These are phyloP conservation scores for Fissipunctia ypsillon DNA, from an alignment of 2,888 invertebrate species.

Conservation along the genomic window DNA sequence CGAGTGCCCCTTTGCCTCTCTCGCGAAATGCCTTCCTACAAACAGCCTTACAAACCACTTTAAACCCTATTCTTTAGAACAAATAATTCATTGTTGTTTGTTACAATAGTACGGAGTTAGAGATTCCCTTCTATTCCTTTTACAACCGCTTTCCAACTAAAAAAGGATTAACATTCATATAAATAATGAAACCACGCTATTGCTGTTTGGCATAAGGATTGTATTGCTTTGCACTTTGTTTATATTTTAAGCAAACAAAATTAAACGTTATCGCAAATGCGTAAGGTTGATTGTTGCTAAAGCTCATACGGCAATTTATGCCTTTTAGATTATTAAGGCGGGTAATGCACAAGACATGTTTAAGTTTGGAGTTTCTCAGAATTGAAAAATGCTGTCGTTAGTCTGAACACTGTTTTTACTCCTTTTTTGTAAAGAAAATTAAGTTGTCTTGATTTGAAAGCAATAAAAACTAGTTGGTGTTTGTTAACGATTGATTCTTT, in stretches of 20 bases:
- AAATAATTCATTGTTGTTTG: slow-evolving; percentile 59
- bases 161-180: slow-evolving; percentile 80
- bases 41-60: slow-evolving; percentile 58
- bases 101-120: slow-evolving; percentile 49
- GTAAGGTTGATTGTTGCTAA: slow-evolving; percentile 56
- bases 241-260: slow-evolving; percentile 37
- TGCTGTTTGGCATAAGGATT: slow-evolving; percentile 81
- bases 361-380: slow-evolving; percentile 81
- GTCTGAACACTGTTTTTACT: slow-evolving; percentile 75
- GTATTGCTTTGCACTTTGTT: slow-evolving; percentile 77
- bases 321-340: slow-evolving; percentile 66
- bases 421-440: slow-evolving; percentile 78
- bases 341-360: slow-evolving; percentile 84
- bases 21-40: slow-evolving; percentile 83
- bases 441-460: slow-evolving; percentile 80
- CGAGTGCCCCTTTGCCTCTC: slow-evolving; percentile 76
- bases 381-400: slow-evolving; percentile 80
- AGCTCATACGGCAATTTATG: slow-evolving; percentile 57
- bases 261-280: slow-evolving; percentile 9
- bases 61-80: slow-evolving; percentile 50
- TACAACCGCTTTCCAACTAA: slow-evolving; percentile 78
- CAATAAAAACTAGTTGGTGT: slow-evolving; percentile 72
- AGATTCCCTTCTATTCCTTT: slow-evolving; percentile 81
- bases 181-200: slow-evolving; percentile 81
- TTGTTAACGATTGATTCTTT: slow-evolving; percentile 64